Percentiles rank a stretch among this genome's conserved stretches.
phyloP scores from a whole-genome alignment of 2,113 vertebrate species.

The Psilopsiagon aurifrons region DNA sequence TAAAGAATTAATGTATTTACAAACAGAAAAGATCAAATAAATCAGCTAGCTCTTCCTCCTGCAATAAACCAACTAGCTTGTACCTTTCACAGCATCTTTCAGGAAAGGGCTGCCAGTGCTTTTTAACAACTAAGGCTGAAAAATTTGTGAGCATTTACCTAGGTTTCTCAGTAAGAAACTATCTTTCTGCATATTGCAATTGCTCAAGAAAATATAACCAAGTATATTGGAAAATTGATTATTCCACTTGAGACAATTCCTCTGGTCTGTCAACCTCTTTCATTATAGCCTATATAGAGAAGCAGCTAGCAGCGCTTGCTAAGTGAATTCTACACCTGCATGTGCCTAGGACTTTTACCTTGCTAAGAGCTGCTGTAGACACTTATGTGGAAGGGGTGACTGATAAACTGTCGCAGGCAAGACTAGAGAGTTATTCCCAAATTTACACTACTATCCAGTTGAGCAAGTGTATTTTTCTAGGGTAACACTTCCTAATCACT shows the following conservation, averaged over 20 bases:
- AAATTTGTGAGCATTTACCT: neutral
- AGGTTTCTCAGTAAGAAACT: neutral
- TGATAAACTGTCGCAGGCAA: neutral
- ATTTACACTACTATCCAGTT: neutral
- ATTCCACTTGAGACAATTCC: neutral
- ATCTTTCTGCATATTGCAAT: neutral
- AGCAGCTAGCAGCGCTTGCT: neutral
- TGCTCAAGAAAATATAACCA: neutral
- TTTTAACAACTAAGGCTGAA: neutral
- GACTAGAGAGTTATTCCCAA: neutral
- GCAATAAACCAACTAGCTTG: neutral
- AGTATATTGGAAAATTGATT: neutral
- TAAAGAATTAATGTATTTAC: neutral
- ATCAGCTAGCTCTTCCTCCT: neutral
- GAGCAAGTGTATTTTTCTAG: neutral
- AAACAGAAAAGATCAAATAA: neutral
- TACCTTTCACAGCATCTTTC: neutral
- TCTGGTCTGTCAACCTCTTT: neutral
- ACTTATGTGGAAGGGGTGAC: neutral
- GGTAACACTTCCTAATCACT: neutral
- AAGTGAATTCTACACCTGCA: neutral
- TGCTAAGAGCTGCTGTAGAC: neutral
- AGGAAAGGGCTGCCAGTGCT: neutral
- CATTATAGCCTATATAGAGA: neutral
- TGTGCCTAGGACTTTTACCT: neutral